A percentile compares a stretch with the other conserved stretches of the same genome.
Conservation (phyloP, 1,140 invertebrate species). For the Caenorhabditis latens region DNA sequence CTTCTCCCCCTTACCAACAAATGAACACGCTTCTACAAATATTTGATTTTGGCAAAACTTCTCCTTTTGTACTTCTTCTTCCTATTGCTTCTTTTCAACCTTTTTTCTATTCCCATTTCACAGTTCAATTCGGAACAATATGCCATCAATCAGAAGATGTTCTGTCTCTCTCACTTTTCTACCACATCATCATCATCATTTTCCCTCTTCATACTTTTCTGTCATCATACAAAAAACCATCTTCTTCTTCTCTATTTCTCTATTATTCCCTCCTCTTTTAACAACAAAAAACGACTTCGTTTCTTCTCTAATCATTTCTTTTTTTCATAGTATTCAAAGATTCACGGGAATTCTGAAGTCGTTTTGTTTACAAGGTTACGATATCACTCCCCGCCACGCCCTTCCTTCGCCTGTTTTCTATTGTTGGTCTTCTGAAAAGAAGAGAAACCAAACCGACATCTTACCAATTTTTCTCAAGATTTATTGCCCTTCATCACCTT, state of each 20-base stretch:
- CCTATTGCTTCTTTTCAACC: background rate
- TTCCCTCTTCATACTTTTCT: background rate
- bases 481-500: slow-evolving; percentile 27
- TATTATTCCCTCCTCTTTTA: background rate
- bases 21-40: slow-evolving; percentile 40
- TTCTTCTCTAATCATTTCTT: slow-evolving; percentile 38
- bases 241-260: background rate
- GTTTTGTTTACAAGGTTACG: slow-evolving; percentile 51
- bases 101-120: background rate
- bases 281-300: background rate
- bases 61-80: slow-evolving; percentile 26
- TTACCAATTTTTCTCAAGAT: slow-evolving; percentile 6
- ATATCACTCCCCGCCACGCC: slow-evolving; percentile 44
- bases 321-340: background rate
- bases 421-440: background rate
- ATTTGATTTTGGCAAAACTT: slow-evolving; percentile 4
- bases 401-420: background rate
- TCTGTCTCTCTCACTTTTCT: background rate
- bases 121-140: slow-evolving; percentile 36
- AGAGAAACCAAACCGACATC: slow-evolving; percentile 5
- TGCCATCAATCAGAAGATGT: slow-evolving; percentile 54
- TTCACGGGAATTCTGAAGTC: background rate
- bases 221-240: background rate
- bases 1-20: background rate
- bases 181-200: slow-evolving; percentile 12